Evolutionary conservation across 2,888 invertebrate genomes (phyloP).

Genomic region (Conistra vaccinii): DNA sequence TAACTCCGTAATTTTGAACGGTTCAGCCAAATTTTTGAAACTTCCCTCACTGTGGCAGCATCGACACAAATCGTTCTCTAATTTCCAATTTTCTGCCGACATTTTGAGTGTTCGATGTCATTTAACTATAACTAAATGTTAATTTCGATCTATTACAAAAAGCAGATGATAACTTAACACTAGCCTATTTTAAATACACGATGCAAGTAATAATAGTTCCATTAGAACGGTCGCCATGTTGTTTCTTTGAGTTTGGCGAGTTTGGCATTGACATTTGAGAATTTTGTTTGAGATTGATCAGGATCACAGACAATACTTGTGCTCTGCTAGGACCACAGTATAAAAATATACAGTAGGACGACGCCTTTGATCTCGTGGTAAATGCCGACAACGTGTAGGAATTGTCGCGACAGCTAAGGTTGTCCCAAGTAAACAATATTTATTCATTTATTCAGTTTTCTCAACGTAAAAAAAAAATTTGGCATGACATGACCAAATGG

Average conservation of each 20-base stretch:
- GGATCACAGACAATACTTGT: not conserved
- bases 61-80: conserved; percentile 81
- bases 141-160: not conserved
- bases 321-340: not conserved
- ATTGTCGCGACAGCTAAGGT: too few relatives aligned
- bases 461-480: too few relatives aligned
- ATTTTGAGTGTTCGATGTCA: conserved; percentile 68
- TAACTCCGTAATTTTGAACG: conserved; percentile 60
- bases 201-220: too few relatives aligned
- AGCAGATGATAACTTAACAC: not conserved
- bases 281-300: not conserved
- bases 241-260: conserved; percentile 2
- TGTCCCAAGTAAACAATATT: too few relatives aligned
- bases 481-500: too few relatives aligned
- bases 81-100: conserved; percentile 74
- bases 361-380: too few relatives aligned
- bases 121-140: conserved; percentile 17
- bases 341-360: too few relatives aligned
- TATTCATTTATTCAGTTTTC: too few relatives aligned
- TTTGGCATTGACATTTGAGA: conserved; percentile 21
- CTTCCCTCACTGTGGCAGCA: conserved; percentile 83
- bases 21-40: conserved; percentile 76
- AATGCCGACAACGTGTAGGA: too few relatives aligned
- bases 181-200: conserved; percentile 6
- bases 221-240: conserved; percentile 35